Evolutionary conservation across 2,888 invertebrate species (phyloP).

Genomic region (Papilio demoleus): DNA sequence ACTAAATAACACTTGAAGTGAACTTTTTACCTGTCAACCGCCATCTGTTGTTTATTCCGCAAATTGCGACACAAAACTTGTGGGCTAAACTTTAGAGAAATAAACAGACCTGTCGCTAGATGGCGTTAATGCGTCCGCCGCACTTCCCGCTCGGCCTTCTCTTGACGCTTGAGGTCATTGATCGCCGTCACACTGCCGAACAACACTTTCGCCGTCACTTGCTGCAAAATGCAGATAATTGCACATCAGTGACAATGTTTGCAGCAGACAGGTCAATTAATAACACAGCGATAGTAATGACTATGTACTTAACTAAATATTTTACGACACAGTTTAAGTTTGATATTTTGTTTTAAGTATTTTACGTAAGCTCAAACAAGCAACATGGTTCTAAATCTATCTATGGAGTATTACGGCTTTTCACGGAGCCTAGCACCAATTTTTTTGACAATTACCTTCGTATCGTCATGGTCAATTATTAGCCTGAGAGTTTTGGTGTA

Average conservation of each 20-base stretch:
- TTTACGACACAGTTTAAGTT: slow-evolving; percentile 1
- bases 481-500: too few species aligned
- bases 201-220: slow-evolving; percentile 89
- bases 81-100: too few species aligned
- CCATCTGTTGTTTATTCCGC: slow-evolving; percentile 45
- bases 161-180: slow-evolving; percentile 88
- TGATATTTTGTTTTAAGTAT: neutral
- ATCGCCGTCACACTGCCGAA: slow-evolving; percentile 89
- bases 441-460: too few species aligned
- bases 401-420: too few species aligned
- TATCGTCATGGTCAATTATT: too few species aligned
- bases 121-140: slow-evolving; percentile 82
- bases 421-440: too few species aligned
- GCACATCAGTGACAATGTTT: slow-evolving; percentile 27
- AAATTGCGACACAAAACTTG: too few species aligned
- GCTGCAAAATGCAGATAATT: slow-evolving; percentile 60
- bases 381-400: neutral
- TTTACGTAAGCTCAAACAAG: neutral
- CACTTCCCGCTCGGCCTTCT: slow-evolving; percentile 86
- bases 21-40: slow-evolving; percentile 29
- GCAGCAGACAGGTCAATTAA: slow-evolving; percentile 20
- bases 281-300: slow-evolving; percentile 5
- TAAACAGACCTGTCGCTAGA: slow-evolving; percentile 56
- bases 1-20: too few species aligned
- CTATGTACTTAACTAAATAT: neutral